A percentile compares a stretch with the other conserved stretches of the same genome.
These are phyloP conservation scores for Danionella cerebrum DNA, from an alignment of 2,113 vertebrate genomes.

Conservation along the genomic window DNA sequence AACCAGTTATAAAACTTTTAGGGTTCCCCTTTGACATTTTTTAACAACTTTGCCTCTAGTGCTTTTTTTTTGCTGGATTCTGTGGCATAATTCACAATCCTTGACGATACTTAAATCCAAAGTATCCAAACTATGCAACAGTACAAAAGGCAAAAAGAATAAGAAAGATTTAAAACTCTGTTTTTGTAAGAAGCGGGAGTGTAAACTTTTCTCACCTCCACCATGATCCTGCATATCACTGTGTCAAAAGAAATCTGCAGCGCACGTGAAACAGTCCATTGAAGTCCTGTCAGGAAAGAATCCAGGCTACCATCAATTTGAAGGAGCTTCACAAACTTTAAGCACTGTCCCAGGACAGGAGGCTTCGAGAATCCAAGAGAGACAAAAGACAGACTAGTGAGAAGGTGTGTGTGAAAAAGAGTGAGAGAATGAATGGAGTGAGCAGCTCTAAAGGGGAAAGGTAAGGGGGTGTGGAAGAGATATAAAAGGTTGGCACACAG, in stretches of 20 bases:
- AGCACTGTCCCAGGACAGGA: background rate
- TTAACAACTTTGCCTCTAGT: too few species aligned
- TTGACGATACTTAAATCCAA: too few species aligned
- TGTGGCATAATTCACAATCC: too few species aligned
- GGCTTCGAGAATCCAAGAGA: conserved; percentile 11
- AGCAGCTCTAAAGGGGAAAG: conserved; percentile 24
- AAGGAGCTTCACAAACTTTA: background rate
- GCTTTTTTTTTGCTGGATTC: too few species aligned
- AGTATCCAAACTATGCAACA: too few species aligned
- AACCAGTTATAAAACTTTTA: too few species aligned
- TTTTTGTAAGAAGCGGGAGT: too few species aligned
- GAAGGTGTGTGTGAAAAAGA: conserved; percentile 10
- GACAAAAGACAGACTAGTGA: conserved; percentile 21
- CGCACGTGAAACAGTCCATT: background rate
- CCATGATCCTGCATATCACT: background rate
- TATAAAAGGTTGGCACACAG: conserved; percentile 53
- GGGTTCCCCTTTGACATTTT: too few species aligned
- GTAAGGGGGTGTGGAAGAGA: conserved; percentile 47
- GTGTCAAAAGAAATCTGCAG: background rate
- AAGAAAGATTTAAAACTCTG: too few species aligned
- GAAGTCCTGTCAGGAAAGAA: conserved; percentile 6
- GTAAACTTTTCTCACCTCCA: conserved; percentile 31
- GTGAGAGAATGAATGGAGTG: conserved; percentile 47
- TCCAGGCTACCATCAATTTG: background rate
- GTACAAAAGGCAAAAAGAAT: too few species aligned